Evolutionary conservation across 2,888 invertebrate genomes (phyloP).

Genomic region (Sympetrum striolatum): DNA sequence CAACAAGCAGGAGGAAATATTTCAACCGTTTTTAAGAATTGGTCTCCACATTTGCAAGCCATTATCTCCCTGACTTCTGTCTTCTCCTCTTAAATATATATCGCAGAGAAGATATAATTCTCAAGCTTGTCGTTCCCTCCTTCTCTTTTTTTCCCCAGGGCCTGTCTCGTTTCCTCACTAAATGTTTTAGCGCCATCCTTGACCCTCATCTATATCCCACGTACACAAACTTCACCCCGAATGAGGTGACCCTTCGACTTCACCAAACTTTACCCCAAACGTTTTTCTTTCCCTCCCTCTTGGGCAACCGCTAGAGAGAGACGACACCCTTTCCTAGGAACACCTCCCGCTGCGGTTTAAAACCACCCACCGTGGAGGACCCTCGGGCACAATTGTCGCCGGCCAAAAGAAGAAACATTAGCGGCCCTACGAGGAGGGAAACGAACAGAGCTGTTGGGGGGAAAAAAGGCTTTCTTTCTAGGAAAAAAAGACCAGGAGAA

Average conservation of each 20-base stretch:
- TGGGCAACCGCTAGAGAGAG: not conserved
- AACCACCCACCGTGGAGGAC: slow-evolving; percentile 24
- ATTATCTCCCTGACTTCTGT: not conserved
- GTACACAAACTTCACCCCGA: not conserved
- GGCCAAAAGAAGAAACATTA: slow-evolving; percentile 5
- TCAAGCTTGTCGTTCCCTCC: not conserved
- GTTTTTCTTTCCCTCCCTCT: slow-evolving; percentile 23
- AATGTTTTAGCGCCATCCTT: slow-evolving; percentile 13
- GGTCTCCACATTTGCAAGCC: not conserved
- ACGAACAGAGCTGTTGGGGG: slow-evolving; percentile 21
- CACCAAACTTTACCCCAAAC: slow-evolving; percentile 10
- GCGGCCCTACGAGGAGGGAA: not conserved
- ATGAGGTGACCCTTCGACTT: not conserved
- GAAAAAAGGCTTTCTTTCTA: not conserved
- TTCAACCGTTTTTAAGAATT: not conserved
- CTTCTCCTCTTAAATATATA: not conserved
- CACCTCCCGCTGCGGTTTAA: slow-evolving; percentile 1
- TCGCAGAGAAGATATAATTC: not conserved
- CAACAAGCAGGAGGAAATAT: not conserved
- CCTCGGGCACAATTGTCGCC: not conserved
- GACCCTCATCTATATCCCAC: slow-evolving; percentile 8
- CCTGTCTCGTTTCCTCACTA: not conserved
- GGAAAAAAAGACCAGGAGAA: not conserved
- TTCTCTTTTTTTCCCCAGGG: not conserved
- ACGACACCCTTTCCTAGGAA: slow-evolving; percentile 27